Conservation (phyloP, 1,140 invertebrate species). For the Bradynema listronoti region DNA sequence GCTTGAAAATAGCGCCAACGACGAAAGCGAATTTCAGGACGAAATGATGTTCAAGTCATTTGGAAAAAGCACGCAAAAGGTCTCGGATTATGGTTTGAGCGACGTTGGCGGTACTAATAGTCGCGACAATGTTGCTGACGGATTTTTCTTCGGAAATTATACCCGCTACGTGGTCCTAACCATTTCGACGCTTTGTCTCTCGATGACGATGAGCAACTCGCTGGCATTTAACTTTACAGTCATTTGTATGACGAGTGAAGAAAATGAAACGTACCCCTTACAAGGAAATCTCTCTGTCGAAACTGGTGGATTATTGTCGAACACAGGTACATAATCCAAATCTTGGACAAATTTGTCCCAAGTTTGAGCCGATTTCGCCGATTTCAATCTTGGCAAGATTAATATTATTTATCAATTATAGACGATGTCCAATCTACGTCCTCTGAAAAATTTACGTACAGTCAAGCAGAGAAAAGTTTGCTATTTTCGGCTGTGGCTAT, state of each 20-base stretch:
- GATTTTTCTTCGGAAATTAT: constrained; percentile 23
- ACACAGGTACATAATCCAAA: background rate
- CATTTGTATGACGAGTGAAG: constrained; percentile 4
- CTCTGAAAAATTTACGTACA: no score
- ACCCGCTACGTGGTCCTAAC: constrained; percentile 28
- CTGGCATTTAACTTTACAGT: constrained; percentile 9
- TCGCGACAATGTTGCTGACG: no score
- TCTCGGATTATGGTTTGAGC: no score
- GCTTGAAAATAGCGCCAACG: no score
- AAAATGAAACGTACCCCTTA: constrained; percentile 1
- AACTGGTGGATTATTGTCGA: background rate
- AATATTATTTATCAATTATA: background rate
- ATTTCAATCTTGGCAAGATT: background rate
- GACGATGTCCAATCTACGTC: background rate
- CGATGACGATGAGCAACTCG: constrained; percentile 25
- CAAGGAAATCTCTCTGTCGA: background rate
- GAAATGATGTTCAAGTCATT: no score
- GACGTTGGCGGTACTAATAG: no score
- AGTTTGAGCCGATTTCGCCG: background rate
- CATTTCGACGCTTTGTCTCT: constrained; percentile 32
- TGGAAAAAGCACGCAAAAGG: no score
- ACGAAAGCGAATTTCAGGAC: no score
- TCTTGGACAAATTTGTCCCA: background rate
- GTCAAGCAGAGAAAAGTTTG: constrained; percentile 6
- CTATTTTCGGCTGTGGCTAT: constrained; percentile 5